Evolutionary conservation across 2,113 vertebrate genomes (phyloP), one percentile per base, ranked within the genome.

Genomic region (Passer montanus): DNA sequence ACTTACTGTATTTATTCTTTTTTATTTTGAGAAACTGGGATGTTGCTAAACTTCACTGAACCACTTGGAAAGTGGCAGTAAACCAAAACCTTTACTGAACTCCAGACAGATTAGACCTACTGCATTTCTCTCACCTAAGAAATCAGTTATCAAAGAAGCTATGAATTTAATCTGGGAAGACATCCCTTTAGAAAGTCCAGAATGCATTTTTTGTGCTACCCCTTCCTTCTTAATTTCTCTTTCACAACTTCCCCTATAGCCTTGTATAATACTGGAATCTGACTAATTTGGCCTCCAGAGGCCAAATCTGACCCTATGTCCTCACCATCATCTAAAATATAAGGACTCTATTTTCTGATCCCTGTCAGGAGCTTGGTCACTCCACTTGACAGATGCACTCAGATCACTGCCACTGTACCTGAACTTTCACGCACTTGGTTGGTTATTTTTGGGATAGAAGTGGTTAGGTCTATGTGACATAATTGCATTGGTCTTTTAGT

Each of bases 241-340:
- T 86, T 86, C 27, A 63, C 50, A 39, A 39, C 17, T 58, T 90
- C 60, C 33, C n/a, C 12, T 69, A 11, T 9, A 66, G 23, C 37
- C 18, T 77, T 67, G 23, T 20, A 8, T 35, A 59, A 73, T 35
- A 35, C 43, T 47, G 33, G 24, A 75, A 24, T 44, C 0, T 0
- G 23, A 35, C 6, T 73, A 39, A 76, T 13, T 89, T 15, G 23
- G 6, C 46, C 35, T 39, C 31, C 27, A 59, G 21, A 27, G 23
- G 39, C 39, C 39, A 41, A 41, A 41, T 41, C 39, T 41, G 59
- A 11, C 7, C 11, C 4, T 44, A 6, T 5, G 5, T 43, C 35
- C 21, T 16, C 43, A 47, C 5, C 43, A n/a, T 39, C 27, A 37
- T 69, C 27, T 58, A 31, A 85, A 82, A 60, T 37, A 43, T 10